Base-by-base conservation (phyloP, 2,113 vertebrate genomes). In the Apeltes quadracus region DNA sequence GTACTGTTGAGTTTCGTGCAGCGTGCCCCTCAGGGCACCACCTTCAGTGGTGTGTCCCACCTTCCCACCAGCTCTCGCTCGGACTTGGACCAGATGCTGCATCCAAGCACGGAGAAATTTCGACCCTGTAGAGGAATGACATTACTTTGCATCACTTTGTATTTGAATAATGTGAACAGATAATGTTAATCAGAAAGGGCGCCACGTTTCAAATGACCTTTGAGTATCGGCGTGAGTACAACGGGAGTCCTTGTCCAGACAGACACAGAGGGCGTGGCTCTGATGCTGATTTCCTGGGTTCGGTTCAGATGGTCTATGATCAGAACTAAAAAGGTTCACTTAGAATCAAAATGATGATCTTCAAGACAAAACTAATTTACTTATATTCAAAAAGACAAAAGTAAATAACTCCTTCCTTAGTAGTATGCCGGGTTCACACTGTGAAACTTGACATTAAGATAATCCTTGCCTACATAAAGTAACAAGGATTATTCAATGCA, bases 101-200 rank as follows among this genome's bases (percentile, higher is more conserved):
- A 75, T 96, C 95, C 58, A 93, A 87, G 82, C 95, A 96, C 18
- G 94, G 94, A 39, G 85, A 87, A 14, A 95, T 93, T 54, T 96
- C 94, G n/a, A 97, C 56, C 16, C 96, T 97, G 91, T 38, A 12
- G 57, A 61, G 57, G 8, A 41, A 36, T 3, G 3, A 55, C 15
- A 20, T 32, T 0, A 55, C 29, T 32, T 11, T 20, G 9, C 4
- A 5, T 20, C 25, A 57, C 3, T 61, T 15, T 62, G 9, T 48
- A 6, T 2, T 20, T 38, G 9, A 6, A 20, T 7, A 0, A 18
- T 2, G 15, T 20, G 14, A 1, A 43, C 2, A 22, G 4, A 34
- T 43, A 16, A 38, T 10, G 22, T 27, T 8, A 15, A 51, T 39
- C 15, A 53, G 18, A 34, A 18, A 25, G 0, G 1, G 9, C n/a